Evolutionary conservation across 2,797 vertebrate genomes (phyloP).

Genomic region (Monodelphis domestica): DNA sequence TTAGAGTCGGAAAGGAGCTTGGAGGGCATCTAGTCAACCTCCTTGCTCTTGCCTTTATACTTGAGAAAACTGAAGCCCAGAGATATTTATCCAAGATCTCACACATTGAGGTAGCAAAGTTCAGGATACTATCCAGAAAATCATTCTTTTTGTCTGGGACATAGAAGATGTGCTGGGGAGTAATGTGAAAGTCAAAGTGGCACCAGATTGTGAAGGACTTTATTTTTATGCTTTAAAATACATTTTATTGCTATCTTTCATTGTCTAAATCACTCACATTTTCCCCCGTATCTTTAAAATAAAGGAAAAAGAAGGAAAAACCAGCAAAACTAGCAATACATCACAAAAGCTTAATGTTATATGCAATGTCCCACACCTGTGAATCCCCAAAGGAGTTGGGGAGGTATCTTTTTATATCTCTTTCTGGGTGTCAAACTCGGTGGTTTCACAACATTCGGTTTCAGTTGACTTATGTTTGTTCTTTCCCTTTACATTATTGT

Average conservation of each 20-base stretch:
- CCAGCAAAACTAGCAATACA: not conserved
- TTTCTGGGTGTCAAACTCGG: not conserved
- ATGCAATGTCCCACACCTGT: not conserved
- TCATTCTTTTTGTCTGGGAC: not conserved
- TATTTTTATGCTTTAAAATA: not conserved
- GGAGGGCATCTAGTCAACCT: not conserved
- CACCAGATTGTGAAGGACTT: not conserved
- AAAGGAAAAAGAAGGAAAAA: not conserved
- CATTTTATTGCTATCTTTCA: not conserved
- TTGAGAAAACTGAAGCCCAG: not conserved
- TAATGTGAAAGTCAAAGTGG: not conserved
- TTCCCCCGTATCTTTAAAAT: not conserved
- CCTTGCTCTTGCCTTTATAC: not conserved
- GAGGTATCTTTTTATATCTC: not conserved
- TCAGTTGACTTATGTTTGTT: not conserved
- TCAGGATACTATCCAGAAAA: not conserved
- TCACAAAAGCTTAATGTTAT: not conserved
- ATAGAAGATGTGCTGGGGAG: not conserved
- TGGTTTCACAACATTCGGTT: not conserved
- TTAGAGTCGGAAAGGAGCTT: not conserved
- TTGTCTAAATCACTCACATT: not conserved
- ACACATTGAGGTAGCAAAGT: not conserved
- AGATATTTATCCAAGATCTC: not conserved
- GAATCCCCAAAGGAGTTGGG: not conserved
- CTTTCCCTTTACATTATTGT: not conserved